Base-by-base conservation (phyloP, 1,140 invertebrate species). In the Phthorimaea operculella region DNA sequence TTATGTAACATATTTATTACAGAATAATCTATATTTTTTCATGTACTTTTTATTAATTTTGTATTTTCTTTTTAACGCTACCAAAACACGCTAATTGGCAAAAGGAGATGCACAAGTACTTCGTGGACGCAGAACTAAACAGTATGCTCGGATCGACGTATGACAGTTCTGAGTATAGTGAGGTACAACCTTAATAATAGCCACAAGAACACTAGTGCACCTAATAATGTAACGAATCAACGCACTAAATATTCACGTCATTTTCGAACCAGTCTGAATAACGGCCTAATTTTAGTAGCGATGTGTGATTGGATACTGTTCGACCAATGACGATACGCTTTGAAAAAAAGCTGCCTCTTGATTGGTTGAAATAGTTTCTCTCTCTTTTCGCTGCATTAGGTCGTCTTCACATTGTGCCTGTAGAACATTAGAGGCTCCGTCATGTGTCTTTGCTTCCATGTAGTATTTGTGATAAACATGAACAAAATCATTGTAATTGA, bases 81-180 rank as follows among this genome's bases (percentile, higher is more conserved):
- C 70, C 81, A 65, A 72, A 72, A 74, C 73, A 78, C 70, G 71
- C 70, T 74, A 77, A 81, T 81, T 80, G 78, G 74, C 77, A 87
- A 85, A 89, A 90, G 90, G 87, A 87, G 86, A 91, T 90, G 90
- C 88, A 89, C 86, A 89, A 88, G 75, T 90, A 90, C 87, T 90
- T 89, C 87, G 87, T 90, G 87, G 90, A 90, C 72, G 90, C 90
- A 64, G 90, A 90, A 87, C 87, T 91, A 82, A 89, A 88, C 74
- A 89, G 89, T 74, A 90, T 90, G 90, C 89, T 90, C 79, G 87
- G 87, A 76, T 80, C 87, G 55, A 86, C 86, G 78, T 88, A 89
- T 86, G 88, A 90, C 76, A 87, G 86, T 85, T 78, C 85, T 79
- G 88, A 87, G 67, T 89, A 88, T 75, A 78, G 77, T 64, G 89